These are phyloP conservation scores for Poecilobothrus nobilitatus DNA, from an alignment of 2,888 invertebrate species.

Conservation along the genomic window DNA sequence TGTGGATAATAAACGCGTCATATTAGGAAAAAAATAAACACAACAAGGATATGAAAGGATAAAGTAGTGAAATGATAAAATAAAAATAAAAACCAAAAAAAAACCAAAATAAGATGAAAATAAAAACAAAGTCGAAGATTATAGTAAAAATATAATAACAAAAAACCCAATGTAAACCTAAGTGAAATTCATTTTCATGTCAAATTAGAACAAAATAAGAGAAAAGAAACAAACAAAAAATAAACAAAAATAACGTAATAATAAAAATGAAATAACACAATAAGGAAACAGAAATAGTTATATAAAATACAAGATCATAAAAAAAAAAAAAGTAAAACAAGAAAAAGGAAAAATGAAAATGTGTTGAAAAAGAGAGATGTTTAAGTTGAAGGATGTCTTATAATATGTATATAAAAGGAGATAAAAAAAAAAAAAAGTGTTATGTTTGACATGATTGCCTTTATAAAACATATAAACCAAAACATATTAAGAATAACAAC, in stretches of 20 bases:
- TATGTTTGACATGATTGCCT: background rate
- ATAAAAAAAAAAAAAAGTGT: background rate
- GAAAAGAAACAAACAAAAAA: background rate
- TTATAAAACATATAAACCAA: background rate
- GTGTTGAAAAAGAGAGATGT: background rate
- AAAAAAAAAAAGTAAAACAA: too few relatives aligned
- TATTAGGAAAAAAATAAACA: background rate
- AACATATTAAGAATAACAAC: background rate
- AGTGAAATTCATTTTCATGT: slow-evolving; percentile 2
- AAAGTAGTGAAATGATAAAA: background rate
- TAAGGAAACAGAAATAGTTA: too few relatives aligned
- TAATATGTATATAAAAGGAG: background rate
- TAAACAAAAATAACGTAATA: too few relatives aligned
- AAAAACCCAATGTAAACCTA: background rate
- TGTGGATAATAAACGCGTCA: slow-evolving; percentile 6
- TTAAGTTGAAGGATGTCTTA: background rate
- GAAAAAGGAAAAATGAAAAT: too few relatives aligned
- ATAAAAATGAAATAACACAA: too few relatives aligned
- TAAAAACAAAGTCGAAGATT: too few relatives aligned
- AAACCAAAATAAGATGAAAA: too few relatives aligned
- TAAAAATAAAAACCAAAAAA: background rate
- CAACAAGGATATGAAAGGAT: background rate
- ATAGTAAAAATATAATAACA: background rate
- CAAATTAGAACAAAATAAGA: background rate
- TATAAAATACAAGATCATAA: too few relatives aligned